Evolutionary conservation across 2,888 invertebrate genomes (phyloP).

Genomic region (Spodoptera exigua): DNA sequence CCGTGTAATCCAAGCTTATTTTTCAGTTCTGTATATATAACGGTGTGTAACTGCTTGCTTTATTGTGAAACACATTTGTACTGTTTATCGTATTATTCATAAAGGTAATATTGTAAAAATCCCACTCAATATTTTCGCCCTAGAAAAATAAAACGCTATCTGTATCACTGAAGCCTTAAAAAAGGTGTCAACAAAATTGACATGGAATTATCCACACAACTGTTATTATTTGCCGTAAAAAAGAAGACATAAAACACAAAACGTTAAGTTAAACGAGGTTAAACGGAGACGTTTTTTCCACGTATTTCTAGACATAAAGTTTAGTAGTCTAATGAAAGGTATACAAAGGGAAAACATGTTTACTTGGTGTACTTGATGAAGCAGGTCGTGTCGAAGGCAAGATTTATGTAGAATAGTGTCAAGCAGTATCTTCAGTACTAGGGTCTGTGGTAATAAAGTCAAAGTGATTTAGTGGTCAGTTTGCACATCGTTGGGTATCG

Average conservation of each 20-base stretch:
- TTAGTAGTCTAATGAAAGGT: constrained; percentile 57
- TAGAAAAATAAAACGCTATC: constrained; percentile 16
- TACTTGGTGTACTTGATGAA: constrained; percentile 50
- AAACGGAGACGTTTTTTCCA: constrained; percentile 40
- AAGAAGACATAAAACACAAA: constrained; percentile 46
- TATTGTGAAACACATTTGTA: too few relatives aligned
- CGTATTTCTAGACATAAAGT: constrained; percentile 48
- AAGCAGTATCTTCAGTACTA: background rate
- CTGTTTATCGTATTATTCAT: background rate
- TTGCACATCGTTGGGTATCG: too few relatives aligned
- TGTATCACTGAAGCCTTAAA: constrained; percentile 29
- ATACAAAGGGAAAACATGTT: constrained; percentile 67
- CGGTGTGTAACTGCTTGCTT: too few relatives aligned
- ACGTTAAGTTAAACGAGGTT: constrained; percentile 44
- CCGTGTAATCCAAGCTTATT: too few relatives aligned
- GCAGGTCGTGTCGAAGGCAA: constrained; percentile 4
- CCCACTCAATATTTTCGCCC: constrained; percentile 18
- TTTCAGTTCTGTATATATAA: too few relatives aligned
- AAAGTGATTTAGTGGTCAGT: constrained; percentile 23
- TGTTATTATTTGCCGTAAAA: constrained; percentile 44
- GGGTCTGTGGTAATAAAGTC: background rate
- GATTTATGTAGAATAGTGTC: background rate
- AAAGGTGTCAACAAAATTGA: constrained; percentile 40
- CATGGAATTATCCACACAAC: constrained; percentile 31
- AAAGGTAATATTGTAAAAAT: constrained; percentile 14